Conservation (phyloP, 2,888 invertebrate genomes). For the Cynaeus angustus region DNA sequence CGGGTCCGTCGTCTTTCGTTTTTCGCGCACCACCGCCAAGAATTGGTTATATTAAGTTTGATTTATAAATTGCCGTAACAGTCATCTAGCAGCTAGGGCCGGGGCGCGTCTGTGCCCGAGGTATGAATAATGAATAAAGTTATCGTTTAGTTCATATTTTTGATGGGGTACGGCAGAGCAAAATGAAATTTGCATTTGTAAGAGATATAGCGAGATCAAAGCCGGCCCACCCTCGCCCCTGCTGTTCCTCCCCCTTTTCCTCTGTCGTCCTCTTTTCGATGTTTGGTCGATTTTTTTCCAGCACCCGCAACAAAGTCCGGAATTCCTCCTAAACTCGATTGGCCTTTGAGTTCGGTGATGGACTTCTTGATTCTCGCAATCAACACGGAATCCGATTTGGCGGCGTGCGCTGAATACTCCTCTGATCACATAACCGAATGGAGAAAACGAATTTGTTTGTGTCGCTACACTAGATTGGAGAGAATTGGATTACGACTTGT, state of each 20-base stretch:
- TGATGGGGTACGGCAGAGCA: constrained; percentile 73
- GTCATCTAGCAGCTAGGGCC: constrained; percentile 42
- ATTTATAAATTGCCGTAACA: constrained; percentile 38
- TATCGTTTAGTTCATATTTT: constrained; percentile 79
- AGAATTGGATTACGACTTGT: constrained; percentile 60
- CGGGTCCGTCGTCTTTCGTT: background rate
- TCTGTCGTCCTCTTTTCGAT: constrained; percentile 28
- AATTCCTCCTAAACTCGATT: constrained; percentile 38
- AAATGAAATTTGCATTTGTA: constrained; percentile 74
- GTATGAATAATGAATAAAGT: constrained; percentile 78
- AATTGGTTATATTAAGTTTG: constrained; percentile 29
- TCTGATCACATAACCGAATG: constrained; percentile 64
- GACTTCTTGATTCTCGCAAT: constrained; percentile 66
- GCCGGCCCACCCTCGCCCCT: constrained; percentile 64
- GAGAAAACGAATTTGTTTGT: constrained; percentile 67
- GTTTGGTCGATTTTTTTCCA: constrained; percentile 31
- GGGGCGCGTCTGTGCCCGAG: constrained; percentile 66
- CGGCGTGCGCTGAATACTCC: constrained; percentile 64
- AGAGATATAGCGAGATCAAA: constrained; percentile 74
- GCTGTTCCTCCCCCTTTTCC: constrained; percentile 51
- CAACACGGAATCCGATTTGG: constrained; percentile 66
- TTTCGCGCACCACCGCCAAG: constrained; percentile 1
- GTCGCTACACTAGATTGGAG: constrained; percentile 62
- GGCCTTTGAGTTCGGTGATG: constrained; percentile 47
- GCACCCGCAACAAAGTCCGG: constrained; percentile 37